phyloP scores from a whole-genome alignment of 2,113 vertebrate species.

The Parotia lawesii region DNA sequence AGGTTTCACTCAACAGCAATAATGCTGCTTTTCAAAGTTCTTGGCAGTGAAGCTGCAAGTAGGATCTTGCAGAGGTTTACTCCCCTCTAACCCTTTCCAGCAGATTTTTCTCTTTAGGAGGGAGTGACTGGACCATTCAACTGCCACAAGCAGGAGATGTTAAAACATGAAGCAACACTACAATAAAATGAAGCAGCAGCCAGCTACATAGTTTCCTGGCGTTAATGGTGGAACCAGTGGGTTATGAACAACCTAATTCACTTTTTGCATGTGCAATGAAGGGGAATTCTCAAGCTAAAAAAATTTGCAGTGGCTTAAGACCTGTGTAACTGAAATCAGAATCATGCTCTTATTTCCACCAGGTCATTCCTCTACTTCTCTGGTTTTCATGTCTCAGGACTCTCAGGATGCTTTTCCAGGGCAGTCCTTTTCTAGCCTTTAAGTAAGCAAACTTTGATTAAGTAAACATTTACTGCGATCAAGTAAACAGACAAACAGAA shows the following conservation, averaged over 20 bases:
- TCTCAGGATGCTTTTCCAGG: neutral
- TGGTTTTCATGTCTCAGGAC: neutral
- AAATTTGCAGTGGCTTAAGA: neutral
- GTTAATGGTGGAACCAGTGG: neutral
- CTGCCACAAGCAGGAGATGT: neutral
- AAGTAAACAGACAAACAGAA: neutral
- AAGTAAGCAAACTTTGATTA: neutral
- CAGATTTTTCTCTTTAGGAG: neutral
- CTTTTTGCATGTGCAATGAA: neutral
- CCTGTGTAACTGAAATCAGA: neutral
- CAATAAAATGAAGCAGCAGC: neutral
- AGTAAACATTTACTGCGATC: neutral
- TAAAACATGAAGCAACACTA: neutral
- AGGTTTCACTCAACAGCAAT: neutral
- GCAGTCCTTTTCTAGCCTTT: neutral
- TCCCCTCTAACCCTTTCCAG: neutral
- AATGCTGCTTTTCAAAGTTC: neutral
- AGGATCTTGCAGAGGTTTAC: slow-evolving; percentile 5
- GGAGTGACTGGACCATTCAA: neutral
- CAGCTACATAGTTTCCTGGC: neutral
- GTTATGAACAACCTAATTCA: neutral
- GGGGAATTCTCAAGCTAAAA: neutral
- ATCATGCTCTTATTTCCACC: neutral
- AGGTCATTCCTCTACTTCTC: neutral
- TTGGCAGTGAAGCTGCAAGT: neutral